These are phyloP conservation scores for Neomorphus geoffroyi DNA, from an alignment of 2,797 vertebrate genomes.

Conservation along the genomic window DNA sequence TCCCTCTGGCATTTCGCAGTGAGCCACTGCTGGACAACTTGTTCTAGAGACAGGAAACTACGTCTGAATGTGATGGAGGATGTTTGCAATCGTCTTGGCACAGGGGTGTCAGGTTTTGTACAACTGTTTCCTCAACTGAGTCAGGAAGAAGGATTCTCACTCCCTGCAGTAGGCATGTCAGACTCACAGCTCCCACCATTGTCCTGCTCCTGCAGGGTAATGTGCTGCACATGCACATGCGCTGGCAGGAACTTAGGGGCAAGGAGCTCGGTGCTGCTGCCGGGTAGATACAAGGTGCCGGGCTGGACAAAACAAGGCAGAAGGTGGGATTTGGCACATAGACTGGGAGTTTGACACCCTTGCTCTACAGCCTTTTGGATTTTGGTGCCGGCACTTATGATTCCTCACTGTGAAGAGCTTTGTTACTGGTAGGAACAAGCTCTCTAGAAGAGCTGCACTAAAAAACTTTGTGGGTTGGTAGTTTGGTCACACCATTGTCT, in stretches of 20 bases:
- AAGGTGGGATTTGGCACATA: too few relatives aligned
- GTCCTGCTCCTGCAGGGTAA: too few relatives aligned
- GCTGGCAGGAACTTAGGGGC: too few relatives aligned
- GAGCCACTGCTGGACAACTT: not conserved
- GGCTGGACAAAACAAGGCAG: too few relatives aligned
- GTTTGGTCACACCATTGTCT: not conserved
- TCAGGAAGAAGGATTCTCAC: not conserved
- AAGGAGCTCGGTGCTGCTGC: too few relatives aligned
- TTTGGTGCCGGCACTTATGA: not conserved
- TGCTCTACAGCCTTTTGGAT: not conserved
- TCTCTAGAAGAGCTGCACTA: not conserved
- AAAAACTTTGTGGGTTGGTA: not conserved
- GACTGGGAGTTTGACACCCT: too few relatives aligned
- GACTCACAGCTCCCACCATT: too few relatives aligned
- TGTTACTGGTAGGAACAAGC: not conserved
- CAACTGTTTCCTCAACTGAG: not conserved
- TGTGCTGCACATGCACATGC: too few relatives aligned
- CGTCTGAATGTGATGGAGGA: not conserved
- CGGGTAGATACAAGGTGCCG: too few relatives aligned
- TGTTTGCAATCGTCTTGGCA: not conserved
- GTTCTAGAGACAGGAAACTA: constrained; percentile 13
- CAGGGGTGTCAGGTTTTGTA: not conserved
- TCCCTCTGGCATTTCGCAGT: not conserved
- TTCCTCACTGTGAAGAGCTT: not conserved
- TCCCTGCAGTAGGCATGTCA: not conserved